These are phyloP conservation scores for Colletes collaris DNA, from an alignment of 2,888 invertebrate genomes.

Conservation along the genomic window DNA sequence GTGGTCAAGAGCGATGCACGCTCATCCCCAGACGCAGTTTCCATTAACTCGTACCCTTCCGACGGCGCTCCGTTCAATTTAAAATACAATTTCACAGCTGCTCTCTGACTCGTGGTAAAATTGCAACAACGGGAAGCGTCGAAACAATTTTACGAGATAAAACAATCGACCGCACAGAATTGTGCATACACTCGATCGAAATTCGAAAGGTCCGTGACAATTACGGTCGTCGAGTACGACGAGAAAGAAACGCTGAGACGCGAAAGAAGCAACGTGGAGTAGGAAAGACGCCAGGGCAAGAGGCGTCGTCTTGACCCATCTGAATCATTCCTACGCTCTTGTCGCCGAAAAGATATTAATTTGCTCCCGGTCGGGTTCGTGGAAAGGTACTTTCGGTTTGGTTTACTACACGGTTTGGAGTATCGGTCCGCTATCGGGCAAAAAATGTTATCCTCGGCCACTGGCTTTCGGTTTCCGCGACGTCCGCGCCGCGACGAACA, in stretches of 20 bases:
- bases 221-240: no score
- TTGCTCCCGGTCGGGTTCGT: slow-evolving; percentile 51
- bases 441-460: slow-evolving; percentile 54
- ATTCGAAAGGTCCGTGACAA: no score
- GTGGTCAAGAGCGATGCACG: no score
- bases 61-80: no score
- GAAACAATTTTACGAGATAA: no score
- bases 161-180: no score
- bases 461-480: slow-evolving; percentile 51
- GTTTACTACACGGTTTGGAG: slow-evolving; percentile 44
- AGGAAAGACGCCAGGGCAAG: slow-evolving; percentile 31
- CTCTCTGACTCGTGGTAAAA: no score
- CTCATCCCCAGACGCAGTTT: no score
- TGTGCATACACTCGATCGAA: no score
- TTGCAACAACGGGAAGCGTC: no score
- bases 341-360: slow-evolving; percentile 64
- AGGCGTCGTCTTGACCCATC: slow-evolving; percentile 1
- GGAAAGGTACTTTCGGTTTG: slow-evolving; percentile 60
- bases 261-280: neutral
- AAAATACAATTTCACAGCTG: no score
- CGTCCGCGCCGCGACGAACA: slow-evolving; percentile 61
- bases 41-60: no score
- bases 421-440: slow-evolving; percentile 38
- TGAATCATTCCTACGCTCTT: slow-evolving; percentile 56
- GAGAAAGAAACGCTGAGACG: slow-evolving; percentile 6